Evolutionary conservation across 2,113 vertebrate genomes (phyloP).

Genomic region (Hippotragus niger): DNA sequence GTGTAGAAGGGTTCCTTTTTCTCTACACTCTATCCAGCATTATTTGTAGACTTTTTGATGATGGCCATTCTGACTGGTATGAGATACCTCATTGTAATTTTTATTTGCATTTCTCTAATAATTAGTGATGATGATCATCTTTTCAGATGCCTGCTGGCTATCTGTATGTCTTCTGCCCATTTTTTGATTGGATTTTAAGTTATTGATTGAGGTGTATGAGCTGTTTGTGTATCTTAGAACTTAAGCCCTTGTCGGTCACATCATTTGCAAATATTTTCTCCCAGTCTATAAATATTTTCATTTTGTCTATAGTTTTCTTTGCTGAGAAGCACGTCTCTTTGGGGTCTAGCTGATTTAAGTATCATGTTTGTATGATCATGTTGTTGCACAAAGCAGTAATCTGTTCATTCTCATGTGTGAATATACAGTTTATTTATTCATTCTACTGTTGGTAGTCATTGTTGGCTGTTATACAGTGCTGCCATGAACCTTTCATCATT

Average conservation of each 20-base stretch:
- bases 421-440: not conserved
- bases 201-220: not conserved
- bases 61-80: not conserved
- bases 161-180: not conserved
- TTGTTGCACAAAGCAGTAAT: not conserved
- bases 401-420: not conserved
- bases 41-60: not conserved
- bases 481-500: not conserved
- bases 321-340: not conserved
- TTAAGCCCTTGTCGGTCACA: not conserved
- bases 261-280: not conserved
- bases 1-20: not conserved
- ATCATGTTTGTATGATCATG: not conserved
- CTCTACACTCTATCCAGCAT: not conserved
- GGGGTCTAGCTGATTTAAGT: not conserved
- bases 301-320: not conserved
- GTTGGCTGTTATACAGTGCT: not conserved
- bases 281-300: not conserved
- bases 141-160: not conserved
- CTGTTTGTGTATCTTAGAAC: not conserved
- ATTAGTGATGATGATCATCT: not conserved
- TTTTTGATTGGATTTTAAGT: not conserved
- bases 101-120: not conserved
- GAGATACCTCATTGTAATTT: not conserved
- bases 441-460: not conserved